Evolutionary conservation across 2,797 vertebrate genomes (phyloP), one percentile per base, ranked within the genome.

Genomic region (Neostethus bicornis): DNA sequence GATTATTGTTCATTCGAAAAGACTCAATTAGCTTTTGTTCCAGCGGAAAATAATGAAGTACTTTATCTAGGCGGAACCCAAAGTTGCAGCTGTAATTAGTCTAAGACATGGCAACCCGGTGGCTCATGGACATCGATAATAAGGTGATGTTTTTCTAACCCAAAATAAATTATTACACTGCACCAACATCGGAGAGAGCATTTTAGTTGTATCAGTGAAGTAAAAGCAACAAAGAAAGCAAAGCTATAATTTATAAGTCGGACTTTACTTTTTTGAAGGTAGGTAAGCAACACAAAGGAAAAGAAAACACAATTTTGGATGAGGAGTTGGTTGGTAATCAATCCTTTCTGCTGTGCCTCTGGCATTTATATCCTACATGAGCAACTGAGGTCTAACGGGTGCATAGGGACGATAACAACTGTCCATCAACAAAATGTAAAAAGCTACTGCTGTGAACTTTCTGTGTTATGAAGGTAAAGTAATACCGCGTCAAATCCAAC

Each of bases 1-100:
- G 85, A 89, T 89, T 87, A 83, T 60, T 68, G 62, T 76, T 84
- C 44, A 59, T 86, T 87, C 81, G 55, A 86, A 88, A 82, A 86
- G 76, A 81, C 70, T 80, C 77, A 83, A 77, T 89, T 88, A 86
- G 66, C 54, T 72, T 69, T 62, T 65, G 50, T 86, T 87, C 83
- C 70, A 63, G 66, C 70, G 46, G 47, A 75, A 77, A 86, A 84
- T 84, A 89, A 86, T 79, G 77, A 83, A 80, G 67, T 63, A 55
- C 50, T 77, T 54, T 47, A 28, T 62, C 52, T 61, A 71, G 74
- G 67, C 32, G 12, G 51, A 77, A 77, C 68, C 63, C 28, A 50
- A 61, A 73, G 72, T 79, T 84, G 58, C 39, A 60, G 41, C 59
- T 68, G 64, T 79, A 88, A 87, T 89, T 85, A 78, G 73, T 72